Base-by-base conservation (phyloP, 92 coral and sea anemone genomes). In the Epizoanthus fatuus region DNA sequence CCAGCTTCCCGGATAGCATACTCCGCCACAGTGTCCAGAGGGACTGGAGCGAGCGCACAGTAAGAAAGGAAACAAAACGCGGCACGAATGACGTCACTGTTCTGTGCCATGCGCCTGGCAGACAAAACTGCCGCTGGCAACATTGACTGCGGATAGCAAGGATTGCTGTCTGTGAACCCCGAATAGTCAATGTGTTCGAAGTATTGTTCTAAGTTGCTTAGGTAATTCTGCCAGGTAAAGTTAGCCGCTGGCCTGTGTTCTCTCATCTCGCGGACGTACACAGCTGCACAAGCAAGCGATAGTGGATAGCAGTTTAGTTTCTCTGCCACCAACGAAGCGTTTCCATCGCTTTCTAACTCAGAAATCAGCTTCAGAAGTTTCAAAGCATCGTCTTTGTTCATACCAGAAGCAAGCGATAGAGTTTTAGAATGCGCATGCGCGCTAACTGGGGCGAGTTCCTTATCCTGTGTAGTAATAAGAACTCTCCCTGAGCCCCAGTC, bases 251-350 rank as follows among this genome's bases (percentile, higher is more conserved):
- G 93, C 58, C 99, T 94, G 56, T 91, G 91, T 52, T 82, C 86
- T 59, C 95, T 86, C 95, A 85, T 92, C 66, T 96, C 94, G 58
- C 91, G 78, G 59, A 96, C 95, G 63, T 92, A 96, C 44, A 93
- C 96, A 11, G 99, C 99, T 20, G 98, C 96, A 49, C 99, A 96
- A 15, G 99, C 96, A 10, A 96, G 88, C 3, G 99, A 89, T 2
- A 96, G 98, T 4, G 99, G 99, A 53, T 83, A 95, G 77, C 52
- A 88, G 56, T 92, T 81, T 53, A 96, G 88, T 58, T 78, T 37
- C 15, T 75, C 51, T 19, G 87, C 89, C 32, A 90, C 91, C 38
- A 45, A 17, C 42, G 52, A 52, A 37, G 90, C 89, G 51, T 69
- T 75, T 8, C 56, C 86, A 38, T 96, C 93, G 59, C 71, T 60